phyloP scores from a whole-genome alignment of 2,113 vertebrate genomes.

The Eira barbara region DNA sequence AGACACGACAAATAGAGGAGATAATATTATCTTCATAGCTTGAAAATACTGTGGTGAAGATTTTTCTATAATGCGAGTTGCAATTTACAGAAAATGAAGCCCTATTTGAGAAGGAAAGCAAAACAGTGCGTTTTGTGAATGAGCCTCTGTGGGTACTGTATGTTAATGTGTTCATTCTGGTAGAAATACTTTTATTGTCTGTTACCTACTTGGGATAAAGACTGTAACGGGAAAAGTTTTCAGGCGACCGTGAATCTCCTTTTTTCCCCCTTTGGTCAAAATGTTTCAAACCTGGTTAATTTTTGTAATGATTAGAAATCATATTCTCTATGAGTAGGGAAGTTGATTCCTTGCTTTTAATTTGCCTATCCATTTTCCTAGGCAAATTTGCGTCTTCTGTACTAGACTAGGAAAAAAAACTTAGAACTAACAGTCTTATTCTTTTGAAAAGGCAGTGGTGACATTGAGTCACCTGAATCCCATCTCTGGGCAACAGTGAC shows the following conservation, averaged over 20 bases:
- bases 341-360: slow-evolving; percentile 7
- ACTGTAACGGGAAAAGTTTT: slow-evolving; percentile 61
- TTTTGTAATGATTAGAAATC: background rate
- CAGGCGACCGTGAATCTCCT: background rate
- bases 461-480: slow-evolving; percentile 80
- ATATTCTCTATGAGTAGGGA: background rate
- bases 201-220: slow-evolving; percentile 70
- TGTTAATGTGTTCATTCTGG: slow-evolving; percentile 53
- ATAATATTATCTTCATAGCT: background rate
- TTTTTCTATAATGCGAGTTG: background rate
- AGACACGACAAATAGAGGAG: background rate
- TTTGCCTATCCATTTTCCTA: slow-evolving; percentile 46
- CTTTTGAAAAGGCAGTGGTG: slow-evolving; percentile 61
- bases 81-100: background rate
- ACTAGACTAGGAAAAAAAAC: background rate
- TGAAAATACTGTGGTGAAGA: background rate
- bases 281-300: background rate
- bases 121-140: background rate
- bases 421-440: slow-evolving; percentile 33
- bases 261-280: background rate
- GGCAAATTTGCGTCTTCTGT: slow-evolving; percentile 26
- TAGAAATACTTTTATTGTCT: slow-evolving; percentile 76
- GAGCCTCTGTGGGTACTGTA: slow-evolving; percentile 4
- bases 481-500: slow-evolving; percentile 78
- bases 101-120: background rate